Conservation (phyloP, 2,797 vertebrate genomes). For the Notolabrus celidotus region DNA sequence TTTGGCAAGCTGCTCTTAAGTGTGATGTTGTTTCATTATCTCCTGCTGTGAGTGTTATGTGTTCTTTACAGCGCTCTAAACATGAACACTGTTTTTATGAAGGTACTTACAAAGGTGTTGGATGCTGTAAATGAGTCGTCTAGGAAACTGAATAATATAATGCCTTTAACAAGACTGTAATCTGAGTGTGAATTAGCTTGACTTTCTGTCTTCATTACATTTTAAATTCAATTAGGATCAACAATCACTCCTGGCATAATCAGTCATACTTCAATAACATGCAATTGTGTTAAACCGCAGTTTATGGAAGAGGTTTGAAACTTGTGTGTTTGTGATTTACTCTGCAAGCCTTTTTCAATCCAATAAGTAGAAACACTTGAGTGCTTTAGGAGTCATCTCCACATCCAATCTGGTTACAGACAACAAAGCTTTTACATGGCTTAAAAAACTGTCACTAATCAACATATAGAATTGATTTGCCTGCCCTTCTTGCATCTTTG, state of each 20-base stretch:
- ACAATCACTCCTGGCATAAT: background rate
- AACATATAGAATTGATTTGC: background rate
- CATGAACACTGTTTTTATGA: conserved; percentile 64
- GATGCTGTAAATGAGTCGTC: conserved; percentile 28
- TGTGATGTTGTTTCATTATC: conserved; percentile 77
- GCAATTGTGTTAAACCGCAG: background rate
- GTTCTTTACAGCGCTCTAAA: conserved; percentile 76
- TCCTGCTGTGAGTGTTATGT: conserved; percentile 44
- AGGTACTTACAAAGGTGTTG: conserved; percentile 48
- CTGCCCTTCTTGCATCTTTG: background rate
- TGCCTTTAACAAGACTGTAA: conserved; percentile 8
- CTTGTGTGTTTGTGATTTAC: background rate
- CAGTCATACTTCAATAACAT: background rate
- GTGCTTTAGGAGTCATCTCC: background rate
- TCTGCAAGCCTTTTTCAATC: background rate
- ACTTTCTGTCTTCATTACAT: background rate
- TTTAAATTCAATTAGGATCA: background rate
- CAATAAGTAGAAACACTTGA: background rate
- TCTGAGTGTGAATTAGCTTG: conserved; percentile 12
- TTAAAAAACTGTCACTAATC: background rate
- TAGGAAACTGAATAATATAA: background rate
- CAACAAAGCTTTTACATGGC: background rate
- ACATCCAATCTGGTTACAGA: background rate
- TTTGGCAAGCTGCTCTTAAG: conserved; percentile 60
- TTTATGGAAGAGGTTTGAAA: background rate